phyloP scores from a whole-genome alignment of 2,113 vertebrate genomes.

The Psephotus haematonotus region DNA sequence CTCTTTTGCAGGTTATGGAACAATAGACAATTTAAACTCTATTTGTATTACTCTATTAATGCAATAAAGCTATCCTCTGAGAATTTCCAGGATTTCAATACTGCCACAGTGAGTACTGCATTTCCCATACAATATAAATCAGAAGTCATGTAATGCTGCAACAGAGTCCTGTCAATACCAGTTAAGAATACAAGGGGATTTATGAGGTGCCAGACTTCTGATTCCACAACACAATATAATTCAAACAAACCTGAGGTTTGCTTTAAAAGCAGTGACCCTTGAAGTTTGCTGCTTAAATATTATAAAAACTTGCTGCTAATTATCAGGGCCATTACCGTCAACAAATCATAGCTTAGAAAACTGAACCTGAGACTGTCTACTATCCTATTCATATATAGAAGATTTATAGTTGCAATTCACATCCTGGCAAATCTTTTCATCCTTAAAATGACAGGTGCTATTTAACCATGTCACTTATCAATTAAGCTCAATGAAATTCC shows the following conservation, averaged over 20 bases:
- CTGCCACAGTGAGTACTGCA: background rate
- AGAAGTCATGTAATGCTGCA: constrained; percentile 28
- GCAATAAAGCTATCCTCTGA: constrained; percentile 34
- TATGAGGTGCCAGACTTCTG: constrained; percentile 19
- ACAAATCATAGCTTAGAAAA: constrained; percentile 8
- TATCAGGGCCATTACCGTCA: constrained; percentile 28
- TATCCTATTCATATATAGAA: background rate
- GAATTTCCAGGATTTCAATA: constrained; percentile 29
- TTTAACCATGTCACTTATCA: constrained; percentile 34
- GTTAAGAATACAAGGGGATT: constrained; percentile 29
- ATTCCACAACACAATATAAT: background rate
- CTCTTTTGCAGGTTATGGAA: background rate
- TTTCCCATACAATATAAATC: constrained; percentile 50
- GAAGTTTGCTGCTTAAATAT: constrained; percentile 32
- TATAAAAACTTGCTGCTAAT: constrained; percentile 52
- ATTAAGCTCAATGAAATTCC: constrained; percentile 12
- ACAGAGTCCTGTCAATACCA: constrained; percentile 12
- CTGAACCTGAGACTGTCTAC: background rate
- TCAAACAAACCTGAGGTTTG: constrained; percentile 24
- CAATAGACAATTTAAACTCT: background rate
- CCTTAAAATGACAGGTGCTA: constrained; percentile 34
- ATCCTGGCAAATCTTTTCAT: constrained; percentile 38
- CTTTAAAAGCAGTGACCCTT: constrained; percentile 49
- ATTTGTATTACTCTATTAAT: constrained; percentile 11
- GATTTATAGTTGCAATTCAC: constrained; percentile 51